Evolutionary conservation across 2,797 vertebrate species (phyloP).

Genomic region (Scolopax rusticola): DNA sequence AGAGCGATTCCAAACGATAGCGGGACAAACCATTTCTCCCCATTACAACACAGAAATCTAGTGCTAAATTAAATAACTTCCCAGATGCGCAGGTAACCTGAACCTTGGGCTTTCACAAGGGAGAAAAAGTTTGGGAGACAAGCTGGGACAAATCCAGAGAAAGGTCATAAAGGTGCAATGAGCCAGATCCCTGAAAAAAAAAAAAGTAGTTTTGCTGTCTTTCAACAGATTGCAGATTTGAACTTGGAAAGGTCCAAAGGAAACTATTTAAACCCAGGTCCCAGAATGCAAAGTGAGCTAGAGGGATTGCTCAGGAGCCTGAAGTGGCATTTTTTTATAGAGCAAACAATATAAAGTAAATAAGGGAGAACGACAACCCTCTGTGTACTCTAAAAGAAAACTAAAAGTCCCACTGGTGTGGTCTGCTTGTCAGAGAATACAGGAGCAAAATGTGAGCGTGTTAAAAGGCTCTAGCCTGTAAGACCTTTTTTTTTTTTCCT

Average conservation of each 20-base stretch:
- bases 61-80: neutral
- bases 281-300: constrained; percentile 52
- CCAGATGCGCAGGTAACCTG: constrained; percentile 35
- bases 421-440: constrained; percentile 2
- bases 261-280: constrained; percentile 48
- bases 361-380: constrained; percentile 46
- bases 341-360: constrained; percentile 65
- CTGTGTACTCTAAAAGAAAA: constrained; percentile 22
- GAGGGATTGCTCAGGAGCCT: constrained; percentile 25
- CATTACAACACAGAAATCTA: neutral
- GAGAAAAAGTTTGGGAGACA: constrained; percentile 47
- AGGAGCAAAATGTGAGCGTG: neutral
- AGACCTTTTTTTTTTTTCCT: neutral
- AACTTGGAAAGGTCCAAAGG: constrained; percentile 56
- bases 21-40: neutral
- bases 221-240: constrained; percentile 41
- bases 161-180: constrained; percentile 33
- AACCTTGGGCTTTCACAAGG: constrained; percentile 32
- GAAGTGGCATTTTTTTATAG: constrained; percentile 48
- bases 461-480: constrained; percentile 12
- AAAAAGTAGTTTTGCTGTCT: constrained; percentile 43
- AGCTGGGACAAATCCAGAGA: constrained; percentile 56
- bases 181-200: constrained; percentile 30
- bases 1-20: constrained; percentile 5
- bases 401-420: neutral